Evolutionary conservation across 2,113 vertebrate species (phyloP).

Genomic region (Halichoerus grypus): DNA sequence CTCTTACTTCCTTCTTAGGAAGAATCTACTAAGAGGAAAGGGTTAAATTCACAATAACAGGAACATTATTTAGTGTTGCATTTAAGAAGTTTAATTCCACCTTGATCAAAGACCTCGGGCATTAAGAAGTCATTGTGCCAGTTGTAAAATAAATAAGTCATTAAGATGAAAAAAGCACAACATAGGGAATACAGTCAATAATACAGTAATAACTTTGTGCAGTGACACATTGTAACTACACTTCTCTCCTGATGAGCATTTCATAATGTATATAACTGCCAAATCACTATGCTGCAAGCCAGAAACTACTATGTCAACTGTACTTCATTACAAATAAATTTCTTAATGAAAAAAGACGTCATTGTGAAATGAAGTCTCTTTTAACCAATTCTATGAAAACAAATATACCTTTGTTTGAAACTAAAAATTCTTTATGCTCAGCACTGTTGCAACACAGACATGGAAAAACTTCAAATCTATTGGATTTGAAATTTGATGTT

Average conservation of each 20-base stretch:
- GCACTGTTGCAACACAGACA: background rate
- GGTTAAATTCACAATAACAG: slow-evolving; percentile 3
- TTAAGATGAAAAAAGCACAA: background rate
- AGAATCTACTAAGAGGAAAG: background rate
- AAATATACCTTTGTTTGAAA: background rate
- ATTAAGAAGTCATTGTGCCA: background rate
- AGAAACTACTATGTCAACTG: background rate
- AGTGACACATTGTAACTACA: background rate
- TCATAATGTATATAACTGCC: background rate
- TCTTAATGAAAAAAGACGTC: background rate
- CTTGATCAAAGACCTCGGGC: background rate
- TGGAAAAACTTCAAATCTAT: background rate
- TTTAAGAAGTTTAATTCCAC: background rate
- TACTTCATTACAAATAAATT: background rate
- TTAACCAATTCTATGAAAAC: slow-evolving; percentile 23
- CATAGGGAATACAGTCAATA: background rate
- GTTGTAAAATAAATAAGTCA: background rate
- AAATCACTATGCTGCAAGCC: background rate
- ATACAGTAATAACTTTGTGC: background rate
- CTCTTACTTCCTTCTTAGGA: background rate
- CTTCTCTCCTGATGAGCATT: background rate
- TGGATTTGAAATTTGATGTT: background rate
- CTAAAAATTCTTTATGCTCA: background rate
- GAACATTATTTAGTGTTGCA: background rate
- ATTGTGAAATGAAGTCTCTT: background rate